Evolutionary conservation across 2,797 vertebrate genomes (phyloP).

Genomic region (Amphiprion clarkii): DNA sequence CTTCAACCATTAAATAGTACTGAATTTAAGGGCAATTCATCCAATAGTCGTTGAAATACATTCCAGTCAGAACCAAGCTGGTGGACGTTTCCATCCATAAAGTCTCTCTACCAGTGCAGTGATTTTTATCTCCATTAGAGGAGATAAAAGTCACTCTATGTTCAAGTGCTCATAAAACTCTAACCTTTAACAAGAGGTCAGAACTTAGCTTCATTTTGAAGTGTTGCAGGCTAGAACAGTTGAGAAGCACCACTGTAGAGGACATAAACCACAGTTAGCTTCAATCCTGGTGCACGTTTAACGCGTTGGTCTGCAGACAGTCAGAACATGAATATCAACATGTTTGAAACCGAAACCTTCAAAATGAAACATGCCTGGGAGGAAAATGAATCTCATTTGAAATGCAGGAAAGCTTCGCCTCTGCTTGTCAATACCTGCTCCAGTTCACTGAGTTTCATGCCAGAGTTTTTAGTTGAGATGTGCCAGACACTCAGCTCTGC

Average conservation of each 20-base stretch:
- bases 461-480: conserved; percentile 52
- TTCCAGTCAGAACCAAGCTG: not conserved
- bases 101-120: not conserved
- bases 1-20: not conserved
- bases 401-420: conserved; percentile 22
- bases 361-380: conserved; percentile 26
- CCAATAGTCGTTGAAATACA: not conserved
- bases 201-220: not conserved
- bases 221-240: no score
- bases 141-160: not conserved
- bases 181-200: not conserved
- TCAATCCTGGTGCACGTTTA: not conserved
- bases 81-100: not conserved
- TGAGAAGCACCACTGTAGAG: not conserved
- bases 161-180: not conserved
- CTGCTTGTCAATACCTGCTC: conserved; percentile 58
- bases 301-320: not conserved
- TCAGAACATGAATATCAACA: not conserved
- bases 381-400: conserved; percentile 23
- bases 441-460: conserved; percentile 30
- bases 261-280: not conserved
- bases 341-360: conserved; percentile 20
- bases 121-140: not conserved
- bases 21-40: not conserved
- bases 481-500: conserved; percentile 44